phyloP scores from a whole-genome alignment of 2,113 vertebrate species.

The Zosterops lateralis region DNA sequence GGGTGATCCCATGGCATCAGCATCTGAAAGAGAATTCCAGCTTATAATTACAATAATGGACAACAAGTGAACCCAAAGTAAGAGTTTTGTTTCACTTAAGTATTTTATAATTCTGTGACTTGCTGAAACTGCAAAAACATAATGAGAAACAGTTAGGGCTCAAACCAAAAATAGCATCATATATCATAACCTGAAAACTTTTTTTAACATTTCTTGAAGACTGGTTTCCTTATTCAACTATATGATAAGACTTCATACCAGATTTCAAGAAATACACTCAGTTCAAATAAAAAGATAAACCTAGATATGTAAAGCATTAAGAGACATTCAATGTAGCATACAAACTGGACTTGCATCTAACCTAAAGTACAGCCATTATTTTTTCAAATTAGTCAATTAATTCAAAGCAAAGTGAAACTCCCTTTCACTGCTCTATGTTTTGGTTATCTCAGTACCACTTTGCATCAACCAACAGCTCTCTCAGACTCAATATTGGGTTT shows the following conservation, averaged over 20 bases:
- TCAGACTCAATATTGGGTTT: not conserved
- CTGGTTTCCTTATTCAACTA: not conserved
- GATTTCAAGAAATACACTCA: not conserved
- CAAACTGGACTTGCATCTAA: not conserved
- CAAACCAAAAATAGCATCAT: not conserved
- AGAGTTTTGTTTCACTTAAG: not conserved
- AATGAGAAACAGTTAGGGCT: not conserved
- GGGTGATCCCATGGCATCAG: constrained; percentile 98
- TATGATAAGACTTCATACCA: not conserved
- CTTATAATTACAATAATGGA: not conserved
- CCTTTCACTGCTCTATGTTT: not conserved
- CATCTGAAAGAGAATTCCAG: constrained; percentile 74
- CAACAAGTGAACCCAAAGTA: not conserved
- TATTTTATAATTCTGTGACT: not conserved
- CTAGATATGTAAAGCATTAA: not conserved
- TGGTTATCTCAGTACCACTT: not conserved
- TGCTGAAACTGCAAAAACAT: not conserved
- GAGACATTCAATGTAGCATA: not conserved
- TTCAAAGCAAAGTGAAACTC: not conserved
- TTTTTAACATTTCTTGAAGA: not conserved
- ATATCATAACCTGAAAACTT: not conserved
- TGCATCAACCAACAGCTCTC: not conserved
- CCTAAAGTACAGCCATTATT: not conserved
- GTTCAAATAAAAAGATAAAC: not conserved
- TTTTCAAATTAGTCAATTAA: not conserved